Percentiles rank a stretch among this genome's conserved stretches.
These are phyloP conservation scores for Myathropa florea DNA, from an alignment of 2,888 invertebrate species.

Conservation along the genomic window DNA sequence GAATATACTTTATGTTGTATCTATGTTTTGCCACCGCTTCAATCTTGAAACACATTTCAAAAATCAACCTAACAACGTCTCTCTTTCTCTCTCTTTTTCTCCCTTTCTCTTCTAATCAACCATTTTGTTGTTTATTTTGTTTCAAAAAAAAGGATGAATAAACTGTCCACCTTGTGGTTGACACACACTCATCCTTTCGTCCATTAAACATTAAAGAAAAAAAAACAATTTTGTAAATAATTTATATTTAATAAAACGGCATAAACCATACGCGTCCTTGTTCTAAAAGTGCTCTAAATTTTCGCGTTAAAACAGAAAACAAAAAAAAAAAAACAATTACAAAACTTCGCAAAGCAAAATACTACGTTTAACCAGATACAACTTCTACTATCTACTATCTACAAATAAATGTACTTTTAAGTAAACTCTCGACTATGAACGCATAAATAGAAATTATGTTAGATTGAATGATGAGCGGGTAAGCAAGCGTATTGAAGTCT, in stretches of 20 bases:
- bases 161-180: conserved; percentile 38
- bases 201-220: conserved; percentile 35
- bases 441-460: background rate
- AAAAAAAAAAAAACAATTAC: background rate
- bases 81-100: background rate
- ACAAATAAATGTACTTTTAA: background rate
- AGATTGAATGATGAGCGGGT: conserved; percentile 27
- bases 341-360: conserved; percentile 25
- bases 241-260: conserved; percentile 28
- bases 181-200: conserved; percentile 38
- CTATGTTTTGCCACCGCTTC: conserved; percentile 45
- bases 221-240: conserved; percentile 65
- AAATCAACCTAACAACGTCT: background rate
- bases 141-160: conserved; percentile 48
- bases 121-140: conserved; percentile 48
- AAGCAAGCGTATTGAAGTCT: conserved; percentile 33
- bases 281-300: conserved; percentile 37
- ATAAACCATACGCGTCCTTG: conserved; percentile 51
- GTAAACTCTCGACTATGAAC: background rate
- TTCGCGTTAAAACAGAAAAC: background rate
- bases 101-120: background rate
- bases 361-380: conserved; percentile 15
- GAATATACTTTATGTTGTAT: background rate
- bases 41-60: background rate
- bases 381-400: conserved; percentile 12